Evolutionary conservation across 2,888 invertebrate genomes (phyloP), one percentile per base, ranked within the genome.

Genomic region (Yponomeuta plumbellus): DNA sequence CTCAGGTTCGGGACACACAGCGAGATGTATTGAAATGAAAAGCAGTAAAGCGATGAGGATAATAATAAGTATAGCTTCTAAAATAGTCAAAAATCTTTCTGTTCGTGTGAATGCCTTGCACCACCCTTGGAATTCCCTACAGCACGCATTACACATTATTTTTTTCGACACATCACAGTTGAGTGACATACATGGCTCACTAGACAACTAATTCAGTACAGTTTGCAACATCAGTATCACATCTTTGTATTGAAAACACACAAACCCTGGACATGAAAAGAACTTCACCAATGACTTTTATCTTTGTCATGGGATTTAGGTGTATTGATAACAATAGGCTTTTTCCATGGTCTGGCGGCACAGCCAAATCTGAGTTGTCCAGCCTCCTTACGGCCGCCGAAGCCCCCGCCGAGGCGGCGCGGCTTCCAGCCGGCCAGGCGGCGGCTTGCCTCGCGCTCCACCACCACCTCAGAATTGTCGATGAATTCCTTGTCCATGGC

Each of bases 281-380:
- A 34, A 34, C 34, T 6, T 34, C 34, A 34, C 34, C 34, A 8
- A 34, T 34, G 34, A 34, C 8, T 34, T 34, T 10, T 5, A 10
- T 26, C 26, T 26, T 26, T 17, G 10, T 59, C 58, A 21, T 59
- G n/a, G 8, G 58, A n/a, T 21, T 10, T 59, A 21, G 11, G 58
- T 22, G 2, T 34, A 63, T 22, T 40, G 57, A 8, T 61, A 39
- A 86, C 26, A 61, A 93, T 93, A 2, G 95, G 95, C 79, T 92
- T 93, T 72, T 89, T 93, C 78, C 96, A 97, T 0, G 96, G 96
- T 73, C 96, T 88, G 66, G 95, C 95, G 73, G 93, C 92, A 62
- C 97, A 95, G 1, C 97, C 97, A 88, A 97, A 98, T 68, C 97
- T 84, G 59, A 97, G 87, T 78, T 98, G 97, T 0, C 97, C 97